Evolutionary conservation across 1,140 invertebrate genomes (phyloP).

Genomic region (Ectropis grisescens): DNA sequence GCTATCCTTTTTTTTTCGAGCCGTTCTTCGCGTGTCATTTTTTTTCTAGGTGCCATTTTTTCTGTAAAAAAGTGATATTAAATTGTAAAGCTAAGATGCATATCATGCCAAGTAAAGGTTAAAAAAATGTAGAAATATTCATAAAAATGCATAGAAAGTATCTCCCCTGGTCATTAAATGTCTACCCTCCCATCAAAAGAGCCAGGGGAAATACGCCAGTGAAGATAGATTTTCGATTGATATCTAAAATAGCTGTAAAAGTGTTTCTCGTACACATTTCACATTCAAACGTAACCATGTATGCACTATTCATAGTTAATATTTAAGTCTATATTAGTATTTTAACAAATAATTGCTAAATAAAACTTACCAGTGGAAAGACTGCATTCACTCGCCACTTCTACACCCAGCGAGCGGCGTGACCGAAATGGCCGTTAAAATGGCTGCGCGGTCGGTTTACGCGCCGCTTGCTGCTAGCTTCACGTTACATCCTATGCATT

Average conservation of each 20-base stretch:
- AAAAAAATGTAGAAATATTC: slow-evolving; percentile 7
- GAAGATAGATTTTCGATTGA: slow-evolving; percentile 7
- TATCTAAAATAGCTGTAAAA: slow-evolving; percentile 11
- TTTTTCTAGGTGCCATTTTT: slow-evolving; percentile 12
- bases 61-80: slow-evolving; percentile 10
- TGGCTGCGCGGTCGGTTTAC: slow-evolving; percentile 7
- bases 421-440: slow-evolving; percentile 8
- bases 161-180: slow-evolving; percentile 10
- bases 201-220: slow-evolving; percentile 3
- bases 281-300: slow-evolving; percentile 8
- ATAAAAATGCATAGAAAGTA: slow-evolving; percentile 9
- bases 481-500: slow-evolving; percentile 10
- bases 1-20: slow-evolving; percentile 17
- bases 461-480: slow-evolving; percentile 11
- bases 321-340: slow-evolving; percentile 11
- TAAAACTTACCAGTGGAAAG: slow-evolving; percentile 12
- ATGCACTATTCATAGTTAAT: slow-evolving; percentile 9
- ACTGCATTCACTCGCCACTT: slow-evolving; percentile 11
- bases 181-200: slow-evolving; percentile 9
- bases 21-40: slow-evolving; percentile 12
- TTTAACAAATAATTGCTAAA: slow-evolving; percentile 9
- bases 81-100: slow-evolving; percentile 6
- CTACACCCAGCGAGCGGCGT: slow-evolving; percentile 11
- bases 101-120: not conserved
- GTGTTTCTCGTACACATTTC: slow-evolving; percentile 8